Percentiles rank a stretch among this genome's conserved stretches.
Evolutionary conservation across 1,140 invertebrate genomes (phyloP).

Genomic region (Drosophila chauvacae): DNA sequence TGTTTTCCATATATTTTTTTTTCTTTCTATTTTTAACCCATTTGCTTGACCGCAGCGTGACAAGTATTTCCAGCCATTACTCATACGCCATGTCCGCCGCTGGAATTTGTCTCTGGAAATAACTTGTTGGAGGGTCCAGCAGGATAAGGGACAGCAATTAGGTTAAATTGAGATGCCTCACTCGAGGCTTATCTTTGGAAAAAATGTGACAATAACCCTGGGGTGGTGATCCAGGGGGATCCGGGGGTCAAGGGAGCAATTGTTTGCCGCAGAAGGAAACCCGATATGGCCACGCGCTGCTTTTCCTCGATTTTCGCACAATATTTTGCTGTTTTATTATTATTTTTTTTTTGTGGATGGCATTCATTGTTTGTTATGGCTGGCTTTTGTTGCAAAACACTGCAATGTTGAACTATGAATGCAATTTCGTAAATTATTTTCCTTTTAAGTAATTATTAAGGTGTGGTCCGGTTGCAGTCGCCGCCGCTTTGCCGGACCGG

Average conservation of each 20-base stretch:
- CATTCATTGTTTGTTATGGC: conserved; percentile 76
- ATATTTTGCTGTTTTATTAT: conserved; percentile 28
- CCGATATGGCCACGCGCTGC: conserved; percentile 63
- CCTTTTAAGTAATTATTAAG: conserved; percentile 84
- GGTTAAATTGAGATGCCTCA: conserved; percentile 60
- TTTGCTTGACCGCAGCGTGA: conserved; percentile 43
- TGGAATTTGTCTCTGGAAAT: conserved; percentile 43
- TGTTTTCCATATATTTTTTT: conserved; percentile 13
- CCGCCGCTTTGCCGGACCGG: conserved; percentile 26
- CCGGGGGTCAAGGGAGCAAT: conserved; percentile 28
- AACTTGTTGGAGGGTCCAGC: conserved; percentile 33
- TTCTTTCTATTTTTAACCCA: conserved; percentile 10
- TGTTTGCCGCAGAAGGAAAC: conserved; percentile 65
- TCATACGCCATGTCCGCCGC: conserved; percentile 53
- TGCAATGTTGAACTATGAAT: conserved; percentile 80
- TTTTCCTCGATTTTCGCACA: conserved; percentile 59
- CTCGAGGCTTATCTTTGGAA: conserved; percentile 29
- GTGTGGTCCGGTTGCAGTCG: conserved; percentile 66
- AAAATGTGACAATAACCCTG: conserved; percentile 57
- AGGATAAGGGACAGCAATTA: conserved; percentile 72
- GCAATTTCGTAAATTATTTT: conserved; percentile 84
- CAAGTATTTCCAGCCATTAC: conserved; percentile 60
- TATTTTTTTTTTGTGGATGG: conserved; percentile 48
- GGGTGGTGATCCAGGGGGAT: not conserved
- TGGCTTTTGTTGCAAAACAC: conserved; percentile 76